Base-by-base conservation (phyloP, 2,888 invertebrate species). In the Drosophila yooni region DNA sequence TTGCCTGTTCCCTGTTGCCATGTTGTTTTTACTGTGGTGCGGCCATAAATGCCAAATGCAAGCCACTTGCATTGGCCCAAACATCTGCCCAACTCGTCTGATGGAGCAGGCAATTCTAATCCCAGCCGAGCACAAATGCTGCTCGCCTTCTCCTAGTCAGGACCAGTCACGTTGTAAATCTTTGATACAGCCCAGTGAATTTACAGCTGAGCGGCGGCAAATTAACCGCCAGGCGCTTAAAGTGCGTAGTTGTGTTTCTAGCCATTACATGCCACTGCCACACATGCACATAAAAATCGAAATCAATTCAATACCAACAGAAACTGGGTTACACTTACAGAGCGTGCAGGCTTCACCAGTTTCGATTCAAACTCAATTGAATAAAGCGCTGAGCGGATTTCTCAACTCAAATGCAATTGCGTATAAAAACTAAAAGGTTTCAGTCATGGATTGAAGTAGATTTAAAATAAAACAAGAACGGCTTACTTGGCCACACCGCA, bases 21-120 rank as follows among this genome's bases (percentile, higher is more conserved):
- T 51, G 31, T 34, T 59, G 33, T 38, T 29, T 11, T 51, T 59
- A n/a, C 57, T 48, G 48, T 34, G 33, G 36, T 48, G 25, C 40
- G 57, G 78, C 88, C 83, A 89, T 85, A 89, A 85, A 85, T 85
- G 85, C 85, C 90, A 89, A 88, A 85, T 85, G 88, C 85, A 89
- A 89, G 74, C 71, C 70, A 63, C 74, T 74, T 71, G 60, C 65
- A 80, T 59, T 25, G 53, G 51, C 88, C 83, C 63, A 77, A 89
- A 85, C 89, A 89, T 76, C 89, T 88, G 89, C 54, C 58, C 63
- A n/a, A 21, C 52, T 11, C 29, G 34, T 27, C 46, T 34, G 8
- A 11, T 33, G 34, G 6, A 21, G 40, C 40, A 27, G 40, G 40
- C 58, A 65, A 52, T 70, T 48, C 61, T 62, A 79, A 70, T 62